Evolutionary conservation across 2,113 vertebrate genomes (phyloP), one percentile per base, ranked within the genome.

Genomic region (Onychostoma macrolepis): DNA sequence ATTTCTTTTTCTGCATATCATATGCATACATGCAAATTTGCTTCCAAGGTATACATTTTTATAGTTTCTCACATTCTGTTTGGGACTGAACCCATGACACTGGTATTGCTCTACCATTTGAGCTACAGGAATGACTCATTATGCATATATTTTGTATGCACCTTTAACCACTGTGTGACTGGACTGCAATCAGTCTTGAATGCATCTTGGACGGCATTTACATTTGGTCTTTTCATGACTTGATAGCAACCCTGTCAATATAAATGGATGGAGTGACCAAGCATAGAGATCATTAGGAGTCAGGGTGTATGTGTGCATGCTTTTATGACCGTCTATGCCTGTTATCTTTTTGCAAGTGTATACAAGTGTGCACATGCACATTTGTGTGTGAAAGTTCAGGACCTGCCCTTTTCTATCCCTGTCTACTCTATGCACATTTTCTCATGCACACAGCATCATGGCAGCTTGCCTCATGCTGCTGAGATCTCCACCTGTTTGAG

Each of bases 401-500:
- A 26, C 74, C 45, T 85, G 36, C 21, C 58, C 72, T 78, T 69
- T 30, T 81, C 13, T 4, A 80, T 76, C 33, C 17, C 63, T 26
- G 36, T 85, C 45, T 75, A 53, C 63, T 80, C 41, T 36, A 24
- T 69, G 78, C 69, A 80, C 56, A 83, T 82, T 85, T 78, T 85
- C 21, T 75, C 30, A 50, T 71, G 48, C 33, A 80, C 30, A 10
- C 71, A 45, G 53, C 61, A 19, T 43, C 21, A 80, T 84, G 33
- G 77, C 67, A 81, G 26, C 28, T 26, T 80, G 78, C 48, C 88
- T 58, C 36, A 21, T 45, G 26, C 71, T 76, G 50, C 50, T 83
- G 65, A 50, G 26, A 38, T 65, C 67, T 85, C 77, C 71, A 85
- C 77, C 82, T 85, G 88, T 69, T 85, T 50, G 45, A 85, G 61